phyloP scores from a whole-genome alignment of 1,140 invertebrate genomes.

The Ceratosolen fusciceps region DNA sequence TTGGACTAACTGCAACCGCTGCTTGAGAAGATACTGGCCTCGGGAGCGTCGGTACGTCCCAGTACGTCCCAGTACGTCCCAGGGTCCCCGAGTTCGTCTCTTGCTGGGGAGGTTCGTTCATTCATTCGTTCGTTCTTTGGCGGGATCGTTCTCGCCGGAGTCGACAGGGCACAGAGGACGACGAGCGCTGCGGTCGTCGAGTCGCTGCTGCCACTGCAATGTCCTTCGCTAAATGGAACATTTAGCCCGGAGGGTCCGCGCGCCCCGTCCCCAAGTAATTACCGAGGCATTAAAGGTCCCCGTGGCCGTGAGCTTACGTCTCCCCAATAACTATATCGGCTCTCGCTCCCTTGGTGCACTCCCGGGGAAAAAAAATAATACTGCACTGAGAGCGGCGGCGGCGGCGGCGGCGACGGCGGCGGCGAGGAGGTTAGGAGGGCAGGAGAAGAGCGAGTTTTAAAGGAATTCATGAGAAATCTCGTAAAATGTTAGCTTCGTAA shows the following conservation, averaged over 20 bases:
- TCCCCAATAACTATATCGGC: slow-evolving; percentile 15
- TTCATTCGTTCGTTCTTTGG: too few species aligned
- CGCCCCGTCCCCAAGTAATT: slow-evolving; percentile 57
- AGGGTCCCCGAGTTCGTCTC: neutral
- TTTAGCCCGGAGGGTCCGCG: slow-evolving; percentile 56
- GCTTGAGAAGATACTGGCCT: too few species aligned
- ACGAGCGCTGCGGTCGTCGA: slow-evolving; percentile 32
- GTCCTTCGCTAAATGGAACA: slow-evolving; percentile 56
- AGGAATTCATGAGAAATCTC: slow-evolving; percentile 42
- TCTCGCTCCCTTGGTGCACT: neutral
- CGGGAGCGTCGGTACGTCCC: too few species aligned
- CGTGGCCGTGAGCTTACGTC: slow-evolving; percentile 22
- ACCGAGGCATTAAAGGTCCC: slow-evolving; percentile 55
- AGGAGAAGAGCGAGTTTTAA: slow-evolving; percentile 38
- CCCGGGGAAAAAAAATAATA: neutral
- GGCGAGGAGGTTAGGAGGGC: slow-evolving; percentile 27
- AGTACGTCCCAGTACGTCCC: too few species aligned
- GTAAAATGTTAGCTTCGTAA: slow-evolving; percentile 39
- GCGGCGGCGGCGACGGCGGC: neutral
- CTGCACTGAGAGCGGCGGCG: neutral
- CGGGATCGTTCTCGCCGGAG: slow-evolving; percentile 22
- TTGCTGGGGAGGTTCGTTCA: too few species aligned
- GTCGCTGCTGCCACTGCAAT: slow-evolving; percentile 3
- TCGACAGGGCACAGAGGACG: slow-evolving; percentile 24
- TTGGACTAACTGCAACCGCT: too few species aligned